These are phyloP conservation scores for Leptinotarsa peninsularis DNA, from an alignment of 2,888 invertebrate genomes.

Conservation along the genomic window DNA sequence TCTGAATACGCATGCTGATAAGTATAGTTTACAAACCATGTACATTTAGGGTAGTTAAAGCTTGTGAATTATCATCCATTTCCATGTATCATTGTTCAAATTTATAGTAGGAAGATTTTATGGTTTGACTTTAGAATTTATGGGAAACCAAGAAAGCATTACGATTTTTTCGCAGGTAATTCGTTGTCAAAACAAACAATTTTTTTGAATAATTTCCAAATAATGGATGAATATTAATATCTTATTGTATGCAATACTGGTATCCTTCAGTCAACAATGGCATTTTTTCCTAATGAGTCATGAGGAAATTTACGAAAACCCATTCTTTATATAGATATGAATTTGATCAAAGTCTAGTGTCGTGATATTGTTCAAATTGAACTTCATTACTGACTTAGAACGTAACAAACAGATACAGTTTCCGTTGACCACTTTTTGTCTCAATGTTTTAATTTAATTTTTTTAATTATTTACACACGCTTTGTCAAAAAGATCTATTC, in stretches of 20 bases:
- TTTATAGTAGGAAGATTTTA: neutral
- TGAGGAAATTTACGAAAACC: neutral
- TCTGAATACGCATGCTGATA: neutral
- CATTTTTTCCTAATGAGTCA: conserved; percentile 17
- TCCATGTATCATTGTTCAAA: neutral
- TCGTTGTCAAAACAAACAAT: neutral
- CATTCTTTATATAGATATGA: too few species aligned
- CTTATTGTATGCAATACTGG: conserved; percentile 6
- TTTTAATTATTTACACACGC: too few species aligned
- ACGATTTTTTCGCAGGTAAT: neutral
- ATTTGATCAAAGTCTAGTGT: too few species aligned
- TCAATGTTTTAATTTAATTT: too few species aligned
- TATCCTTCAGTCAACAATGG: conserved; percentile 6
- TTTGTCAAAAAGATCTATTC: too few species aligned
- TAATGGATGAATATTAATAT: conserved; percentile 7
- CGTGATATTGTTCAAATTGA: too few species aligned
- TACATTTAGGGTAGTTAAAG: neutral
- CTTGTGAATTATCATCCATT: neutral
- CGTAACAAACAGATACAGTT: too few species aligned
- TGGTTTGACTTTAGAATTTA: neutral
- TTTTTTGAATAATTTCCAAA: conserved; percentile 7
- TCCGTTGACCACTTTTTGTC: too few species aligned
- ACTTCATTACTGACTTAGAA: too few species aligned
- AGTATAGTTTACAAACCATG: neutral
- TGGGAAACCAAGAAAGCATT: neutral